phyloP scores from a whole-genome alignment of 1,140 invertebrate species.

The Lepidurus packardi region DNA sequence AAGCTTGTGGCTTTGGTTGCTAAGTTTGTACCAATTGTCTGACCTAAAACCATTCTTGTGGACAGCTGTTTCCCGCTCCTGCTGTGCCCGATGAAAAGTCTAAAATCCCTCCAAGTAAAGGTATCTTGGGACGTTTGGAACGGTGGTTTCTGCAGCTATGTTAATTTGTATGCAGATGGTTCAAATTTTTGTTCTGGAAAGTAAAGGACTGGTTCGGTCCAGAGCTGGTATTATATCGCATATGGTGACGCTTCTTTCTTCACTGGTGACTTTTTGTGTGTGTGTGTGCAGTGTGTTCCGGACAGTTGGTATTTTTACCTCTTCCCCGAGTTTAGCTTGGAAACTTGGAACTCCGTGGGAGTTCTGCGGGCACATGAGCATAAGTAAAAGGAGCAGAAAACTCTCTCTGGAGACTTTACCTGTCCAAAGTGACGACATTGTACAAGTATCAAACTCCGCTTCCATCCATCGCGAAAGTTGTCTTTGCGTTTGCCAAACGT shows the following conservation, averaged over 20 bases:
- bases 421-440: conserved; percentile 10
- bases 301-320: neutral
- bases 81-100: neutral
- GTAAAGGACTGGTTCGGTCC: neutral
- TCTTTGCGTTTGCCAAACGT: neutral
- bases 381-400: conserved; percentile 3
- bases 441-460: neutral
- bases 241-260: conserved; percentile 13
- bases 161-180: conserved; percentile 13
- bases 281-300: neutral
- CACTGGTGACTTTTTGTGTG: neutral
- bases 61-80: conserved; percentile 2
- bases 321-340: neutral
- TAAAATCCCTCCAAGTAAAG: neutral
- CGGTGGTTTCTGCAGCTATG: neutral
- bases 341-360: neutral
- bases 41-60: neutral
- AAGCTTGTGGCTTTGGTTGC: conserved; percentile 1
- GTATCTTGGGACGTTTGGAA: neutral
- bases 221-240: neutral
- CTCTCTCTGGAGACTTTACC: conserved; percentile 12
- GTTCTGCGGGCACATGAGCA: neutral
- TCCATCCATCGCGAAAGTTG: conserved; percentile 8
- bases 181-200: neutral
- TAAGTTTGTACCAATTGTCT: conserved; percentile 9